phyloP scores from a whole-genome alignment of 2,888 invertebrate species.

The Eilema griseolum region DNA sequence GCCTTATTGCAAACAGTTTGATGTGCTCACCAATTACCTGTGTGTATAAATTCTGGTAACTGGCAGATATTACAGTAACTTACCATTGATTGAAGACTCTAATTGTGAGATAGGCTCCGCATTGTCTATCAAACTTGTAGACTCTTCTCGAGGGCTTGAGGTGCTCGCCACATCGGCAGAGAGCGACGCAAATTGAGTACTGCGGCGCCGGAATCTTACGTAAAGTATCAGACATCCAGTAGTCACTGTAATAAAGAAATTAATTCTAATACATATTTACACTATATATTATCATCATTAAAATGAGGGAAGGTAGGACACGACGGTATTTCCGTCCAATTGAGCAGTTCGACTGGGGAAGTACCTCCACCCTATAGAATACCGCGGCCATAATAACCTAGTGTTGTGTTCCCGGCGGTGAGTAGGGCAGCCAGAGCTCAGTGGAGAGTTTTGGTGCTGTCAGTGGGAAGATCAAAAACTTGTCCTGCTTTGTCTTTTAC shows the following conservation, averaged over 20 bases:
- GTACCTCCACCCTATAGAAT: too few species aligned
- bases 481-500: too few species aligned
- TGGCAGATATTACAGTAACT: constrained; percentile 15
- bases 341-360: too few species aligned
- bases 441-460: too few species aligned
- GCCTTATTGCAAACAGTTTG: background rate
- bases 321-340: too few species aligned
- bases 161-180: constrained; percentile 82
- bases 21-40: background rate
- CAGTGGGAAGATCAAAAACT: too few species aligned
- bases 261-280: background rate
- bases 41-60: background rate
- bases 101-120: constrained; percentile 72
- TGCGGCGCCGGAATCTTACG: constrained; percentile 92
- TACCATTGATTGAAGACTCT: constrained; percentile 67
- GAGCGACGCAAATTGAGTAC: constrained; percentile 89
- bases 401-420: too few species aligned
- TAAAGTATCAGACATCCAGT: constrained; percentile 94
- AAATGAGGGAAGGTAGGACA: too few species aligned
- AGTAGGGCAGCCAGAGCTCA: too few species aligned
- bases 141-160: constrained; percentile 68
- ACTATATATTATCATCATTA: too few species aligned
- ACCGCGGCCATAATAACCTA: too few species aligned
- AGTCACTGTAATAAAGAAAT: constrained; percentile 86
- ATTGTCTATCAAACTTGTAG: constrained; percentile 77